Evolutionary conservation across 2,113 vertebrate genomes (phyloP), one percentile per base, ranked within the genome.

Genomic region (Hylia prasina): DNA sequence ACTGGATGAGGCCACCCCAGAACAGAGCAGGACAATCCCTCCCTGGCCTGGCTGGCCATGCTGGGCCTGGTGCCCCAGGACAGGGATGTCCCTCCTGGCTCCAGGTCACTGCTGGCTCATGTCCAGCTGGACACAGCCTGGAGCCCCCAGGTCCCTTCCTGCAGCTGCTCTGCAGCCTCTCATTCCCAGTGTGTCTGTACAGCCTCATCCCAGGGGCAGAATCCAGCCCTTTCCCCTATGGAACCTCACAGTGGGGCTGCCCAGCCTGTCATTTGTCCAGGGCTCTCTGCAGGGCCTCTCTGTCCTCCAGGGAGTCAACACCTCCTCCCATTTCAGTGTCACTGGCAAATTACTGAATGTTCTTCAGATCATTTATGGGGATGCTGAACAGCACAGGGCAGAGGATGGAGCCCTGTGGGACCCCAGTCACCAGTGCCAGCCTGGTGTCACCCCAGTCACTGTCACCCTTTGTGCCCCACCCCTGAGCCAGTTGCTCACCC

Each of bases 21-120:
- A n/a, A 23, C 40, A 64, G 58, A 56, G 24, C 3, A 0, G 48
- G 81, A 54, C 28, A 73, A 3, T 73, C 33, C 66, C 25, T n/a
- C 48, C 39, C 39, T 37, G 56, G 12, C 37, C 33, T 1, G 1
- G 4, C 66, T 0, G 1, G 68, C 4, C 0, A 22, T 45, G 47
- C 57, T 33, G 27, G 68, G 27, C 39, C 27, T 14, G 65, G 5
- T 45, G 57, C 4, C 44, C 57, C 69, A 37, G 68, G 57, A 54
- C 39, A 64, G 39, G 57, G 68, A 17, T 75, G 56, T 35, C 80
- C 15, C 45, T 71, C 10, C 54, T 20, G 45, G 24, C 24, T 23
- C 44, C 54, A 50, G 64, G 24, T 0, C 54, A 30, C 54, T 51
- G 24, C 31, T 50, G 37, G 2, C 37, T 42, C 31, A 15, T 51